A percentile compares a stretch with the other conserved stretches of the same genome.
Conservation (phyloP, 1,140 invertebrate species). For the Cotesia chilonis region DNA sequence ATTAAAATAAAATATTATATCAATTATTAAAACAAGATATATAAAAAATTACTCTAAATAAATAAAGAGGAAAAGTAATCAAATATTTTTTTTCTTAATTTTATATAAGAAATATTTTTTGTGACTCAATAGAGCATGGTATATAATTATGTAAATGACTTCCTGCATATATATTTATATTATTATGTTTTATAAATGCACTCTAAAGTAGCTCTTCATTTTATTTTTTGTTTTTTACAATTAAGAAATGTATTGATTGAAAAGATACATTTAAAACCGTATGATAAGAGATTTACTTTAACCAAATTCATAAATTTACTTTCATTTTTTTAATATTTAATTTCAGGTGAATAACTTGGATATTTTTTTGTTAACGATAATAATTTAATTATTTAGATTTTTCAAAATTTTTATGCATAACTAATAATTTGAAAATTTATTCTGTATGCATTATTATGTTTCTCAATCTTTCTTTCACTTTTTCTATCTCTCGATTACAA, state of each 20-base stretch:
- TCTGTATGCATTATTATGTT: too few species aligned
- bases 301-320: conserved; percentile 62
- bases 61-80: too few species aligned
- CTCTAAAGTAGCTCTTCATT: conserved; percentile 22
- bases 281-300: conserved; percentile 55
- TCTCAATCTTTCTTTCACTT: not conserved
- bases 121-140: too few species aligned
- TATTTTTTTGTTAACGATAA: not conserved
- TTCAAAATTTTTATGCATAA: too few species aligned
- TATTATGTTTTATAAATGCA: conserved; percentile 32
- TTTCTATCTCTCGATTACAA: not conserved
- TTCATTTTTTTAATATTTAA: conserved; percentile 52
- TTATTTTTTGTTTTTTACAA: conserved; percentile 51
- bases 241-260: conserved; percentile 58
- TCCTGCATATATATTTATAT: too few species aligned
- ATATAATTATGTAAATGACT: too few species aligned
- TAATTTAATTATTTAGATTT: conserved; percentile 8
- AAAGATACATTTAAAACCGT: conserved; percentile 57
- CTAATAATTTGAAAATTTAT: too few species aligned
- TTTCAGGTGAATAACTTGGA: conserved; percentile 49
- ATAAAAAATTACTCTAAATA: too few species aligned
- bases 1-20: too few species aligned
- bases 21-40: too few species aligned
- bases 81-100: too few species aligned
- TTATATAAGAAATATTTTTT: too few species aligned